Evolutionary conservation across 1,140 invertebrate species (phyloP), one percentile per base, ranked within the genome.

Genomic region (Choristoneura fumiferana): DNA sequence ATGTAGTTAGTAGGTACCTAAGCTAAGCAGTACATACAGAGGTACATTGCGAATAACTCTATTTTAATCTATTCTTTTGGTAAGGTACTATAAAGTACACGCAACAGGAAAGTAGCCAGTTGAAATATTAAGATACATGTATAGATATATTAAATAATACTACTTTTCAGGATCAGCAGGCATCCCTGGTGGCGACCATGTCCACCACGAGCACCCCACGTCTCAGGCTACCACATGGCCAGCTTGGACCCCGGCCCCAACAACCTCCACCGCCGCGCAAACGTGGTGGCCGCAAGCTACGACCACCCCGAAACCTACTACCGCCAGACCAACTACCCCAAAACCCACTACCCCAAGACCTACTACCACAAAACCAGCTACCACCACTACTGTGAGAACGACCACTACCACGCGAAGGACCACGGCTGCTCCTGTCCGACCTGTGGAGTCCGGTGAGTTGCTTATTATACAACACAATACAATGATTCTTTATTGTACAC

Each of bases 151-250:
- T 6, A 29, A 2, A 1, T 39, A 1, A 12, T 15, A 40, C 18
- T n/a, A 15, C 15, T 43, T 49, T 57, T 33, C 17, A 66, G 64
- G 64, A 6, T 66, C 64, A 5, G 63, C 38, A 1, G 58, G 71
- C 45, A 77, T 63, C 57, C 75, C 81, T 59, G 85, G 89, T 9
- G 70, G 57, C 17, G 62, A 66, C 52, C 78, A 75, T 69, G 76
- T 76, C 69, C 79, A 69, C 53, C 78, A 84, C 68, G 61, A 79
- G 54, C 56, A 81, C 66, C 60, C 12, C 61, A 75, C 9, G 76
- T 78, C 55, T 75, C 81, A 49, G 0, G 73, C 89, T 0, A 92
- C 91, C 2, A 87, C 89, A 0, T 90, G 87, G 84, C 87, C 91
- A 2, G 87, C 71, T 61, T 92, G 89, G 91, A 87, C 78, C 12